Base-by-base conservation (phyloP, 2,113 vertebrate genomes). In the Mesoclemmys tuberculata region DNA sequence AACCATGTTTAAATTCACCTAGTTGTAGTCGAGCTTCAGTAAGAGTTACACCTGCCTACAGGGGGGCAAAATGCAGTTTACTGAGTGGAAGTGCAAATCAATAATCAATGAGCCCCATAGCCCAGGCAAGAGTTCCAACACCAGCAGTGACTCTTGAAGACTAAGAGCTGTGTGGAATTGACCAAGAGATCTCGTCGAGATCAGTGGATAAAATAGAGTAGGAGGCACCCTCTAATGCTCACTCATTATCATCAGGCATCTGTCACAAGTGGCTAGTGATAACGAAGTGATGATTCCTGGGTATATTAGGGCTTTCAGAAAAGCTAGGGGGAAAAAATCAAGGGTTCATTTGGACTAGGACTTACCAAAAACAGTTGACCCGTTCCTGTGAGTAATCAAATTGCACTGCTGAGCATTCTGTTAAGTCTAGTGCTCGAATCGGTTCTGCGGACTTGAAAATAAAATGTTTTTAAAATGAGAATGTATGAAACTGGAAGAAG, bases 331-430 rank as follows among this genome's bases (percentile, higher is more conserved):
- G 38, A 38, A 91, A 5, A 71, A 91, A 87, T 49, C 48, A 38
- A 56, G 29, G 18, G 48, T 86, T 71, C 31, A 87, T 77, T 75
- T 49, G 41, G 31, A 58, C 38, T 82, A 82, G n/a, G 58, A 94
- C 99, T 98, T 97, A 99, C 99, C 99, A 99, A 97, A 99, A 99
- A 95, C 99, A 99, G 98, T 99, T 99, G 80, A 99, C 98, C 95
- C 97, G 98, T 84, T 99, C 99, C 95, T 99, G 99, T 84, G 99
- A 99, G 89, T 99, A 99, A 97, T 99, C 99, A 91, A 99, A 99
- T 90, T 99, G 99, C 46, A 99, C 99, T 2, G 99, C 99, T 24
- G 99, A 99, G 87, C 99, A 99, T 95, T 98, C 98, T 5, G 93
- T 99, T 86, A 99, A 97, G 87, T 99, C 98, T 82, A 99, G 97